Evolutionary conservation across 53 echinoderm and acorn worm genomes (phyloP).

Genomic region (Crossaster papposus): DNA sequence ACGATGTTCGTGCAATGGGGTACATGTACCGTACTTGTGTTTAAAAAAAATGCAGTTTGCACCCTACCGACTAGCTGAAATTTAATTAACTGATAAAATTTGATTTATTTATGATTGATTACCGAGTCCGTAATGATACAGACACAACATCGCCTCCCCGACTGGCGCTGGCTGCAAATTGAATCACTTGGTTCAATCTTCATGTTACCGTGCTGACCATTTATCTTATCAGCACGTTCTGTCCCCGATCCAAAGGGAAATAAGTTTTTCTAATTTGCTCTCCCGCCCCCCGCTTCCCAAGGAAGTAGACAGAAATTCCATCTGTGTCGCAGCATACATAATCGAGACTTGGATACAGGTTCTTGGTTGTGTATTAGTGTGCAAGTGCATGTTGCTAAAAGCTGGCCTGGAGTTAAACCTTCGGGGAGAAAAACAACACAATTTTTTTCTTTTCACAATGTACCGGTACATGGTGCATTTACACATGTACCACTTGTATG

Average conservation of each 20-base stretch:
- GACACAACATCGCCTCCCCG: constrained; percentile 45
- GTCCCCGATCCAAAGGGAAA: constrained; percentile 26
- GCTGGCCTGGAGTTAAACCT: neutral
- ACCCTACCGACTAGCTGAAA: constrained; percentile 21
- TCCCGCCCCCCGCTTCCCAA: neutral
- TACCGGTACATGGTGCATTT: too few relatives aligned
- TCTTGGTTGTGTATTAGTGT: neutral
- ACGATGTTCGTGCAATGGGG: neutral
- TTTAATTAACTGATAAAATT: constrained; percentile 39
- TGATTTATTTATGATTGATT: constrained; percentile 48
- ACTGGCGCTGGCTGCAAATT: constrained; percentile 26
- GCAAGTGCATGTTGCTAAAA: neutral
- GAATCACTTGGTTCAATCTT: constrained; percentile 4
- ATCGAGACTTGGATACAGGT: neutral
- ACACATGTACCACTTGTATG: neutral
- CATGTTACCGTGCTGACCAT: neutral
- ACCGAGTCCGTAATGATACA: constrained; percentile 13
- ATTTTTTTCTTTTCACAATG: neutral
- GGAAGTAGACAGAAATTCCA: constrained; percentile 5
- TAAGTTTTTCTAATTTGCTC: constrained; percentile 48
- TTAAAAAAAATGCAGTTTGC: neutral
- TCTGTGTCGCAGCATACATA: constrained; percentile 33
- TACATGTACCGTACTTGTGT: neutral
- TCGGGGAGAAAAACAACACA: neutral
- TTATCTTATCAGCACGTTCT: constrained; percentile 42